phyloP scores from a whole-genome alignment of 1,140 invertebrate species.

The Conopomorpha cramerella region DNA sequence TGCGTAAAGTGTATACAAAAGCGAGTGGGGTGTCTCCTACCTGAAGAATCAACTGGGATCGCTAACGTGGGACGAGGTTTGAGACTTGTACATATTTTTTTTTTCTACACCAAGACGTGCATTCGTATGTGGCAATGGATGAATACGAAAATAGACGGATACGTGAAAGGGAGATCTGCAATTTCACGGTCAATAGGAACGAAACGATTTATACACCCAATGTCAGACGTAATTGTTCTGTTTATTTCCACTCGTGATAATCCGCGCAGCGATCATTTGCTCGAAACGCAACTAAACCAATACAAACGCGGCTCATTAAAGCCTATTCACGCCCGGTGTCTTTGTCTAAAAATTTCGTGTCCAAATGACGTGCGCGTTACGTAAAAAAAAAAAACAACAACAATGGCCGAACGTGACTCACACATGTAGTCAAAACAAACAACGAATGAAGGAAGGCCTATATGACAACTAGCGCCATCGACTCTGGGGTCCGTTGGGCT shows the following conservation, averaged over 20 bases:
- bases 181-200: not conserved
- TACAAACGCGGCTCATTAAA: not conserved
- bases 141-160: not conserved
- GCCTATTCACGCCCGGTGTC: not conserved
- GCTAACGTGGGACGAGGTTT: constrained; percentile 8
- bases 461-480: constrained; percentile 29
- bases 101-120: not conserved
- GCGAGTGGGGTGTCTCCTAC: not conserved
- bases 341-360: not conserved
- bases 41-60: not conserved
- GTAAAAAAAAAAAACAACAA: not conserved
- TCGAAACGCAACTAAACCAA: not conserved
- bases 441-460: too few relatives aligned
- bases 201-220: not conserved
- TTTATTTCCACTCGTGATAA: too few relatives aligned
- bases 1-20: constrained; percentile 2
- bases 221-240: not conserved
- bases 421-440: too few relatives aligned
- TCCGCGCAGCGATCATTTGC: too few relatives aligned
- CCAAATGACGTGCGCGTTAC: not conserved
- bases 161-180: not conserved
- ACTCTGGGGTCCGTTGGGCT: constrained; percentile 22
- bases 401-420: not conserved
- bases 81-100: constrained; percentile 3
- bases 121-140: too few relatives aligned